Base-by-base conservation (phyloP, 2,888 invertebrate genomes). In the Phorcus lineatus region DNA sequence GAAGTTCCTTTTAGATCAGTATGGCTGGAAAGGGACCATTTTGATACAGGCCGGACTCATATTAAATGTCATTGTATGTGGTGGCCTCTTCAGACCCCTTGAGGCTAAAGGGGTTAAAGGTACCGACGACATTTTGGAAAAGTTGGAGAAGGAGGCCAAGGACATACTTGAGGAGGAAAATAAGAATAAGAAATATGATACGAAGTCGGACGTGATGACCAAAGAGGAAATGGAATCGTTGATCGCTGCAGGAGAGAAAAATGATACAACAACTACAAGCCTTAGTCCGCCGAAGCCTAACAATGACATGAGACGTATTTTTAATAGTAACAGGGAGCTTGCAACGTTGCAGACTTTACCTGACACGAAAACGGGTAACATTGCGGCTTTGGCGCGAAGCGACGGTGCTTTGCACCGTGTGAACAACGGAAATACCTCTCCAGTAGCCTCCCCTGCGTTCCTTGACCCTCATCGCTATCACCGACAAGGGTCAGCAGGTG, bases 11-110 rank as follows among this genome's bases (percentile, higher is more conserved):
- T 93, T 98, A 74, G 91, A 94, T 0, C 93, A 94, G 75, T 97
- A 95, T 89, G 96, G 96, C 40, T 99, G 99, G 98, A 95, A 97
- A 79, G 96, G 96, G 17, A 96, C 98, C 0, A 95, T 98, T 94
- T 94, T 97, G 28, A 85, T 98, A 79, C 96, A 97, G 66, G 96
- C 97, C 17, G 97, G 96, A 7, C 94, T 98, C 54, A 95, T 98
- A 76, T 94, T 99, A 28, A 96, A 97, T 92, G 98, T 98, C 92
- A 95, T 96, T 81, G 95, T 98, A 74, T 97, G 98, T 90, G 99
- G 99, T 36, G 95, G 96, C 0, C 95, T 99, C 91, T 98, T 99
- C 93, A 95, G 97, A 85, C 98, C 98, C 0, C 94, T 99, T 77
- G 82, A 95, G 96, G 2, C 93, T 95, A 24, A 62, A 62, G 22